A percentile compares a stretch with the other conserved stretches of the same genome.
Conservation (phyloP, 1,140 invertebrate species). For the Saxidomus purpurata region DNA sequence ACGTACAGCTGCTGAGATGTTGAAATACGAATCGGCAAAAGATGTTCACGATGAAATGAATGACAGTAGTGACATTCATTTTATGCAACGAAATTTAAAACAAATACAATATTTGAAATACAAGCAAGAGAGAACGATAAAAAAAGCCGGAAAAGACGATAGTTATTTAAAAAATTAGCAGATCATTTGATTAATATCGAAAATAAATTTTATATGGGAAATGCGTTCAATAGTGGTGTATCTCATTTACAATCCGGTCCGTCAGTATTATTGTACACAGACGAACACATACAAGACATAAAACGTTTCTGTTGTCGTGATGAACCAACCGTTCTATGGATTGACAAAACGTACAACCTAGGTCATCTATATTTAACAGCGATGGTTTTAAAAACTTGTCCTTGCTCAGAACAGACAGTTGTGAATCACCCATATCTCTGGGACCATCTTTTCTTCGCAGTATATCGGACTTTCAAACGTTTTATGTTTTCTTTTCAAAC, state of each 20-base stretch:
- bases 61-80: not conserved
- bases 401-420: not conserved
- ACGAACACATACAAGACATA: slow-evolving; percentile 3
- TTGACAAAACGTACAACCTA: slow-evolving; percentile 44
- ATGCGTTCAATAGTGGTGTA: not conserved
- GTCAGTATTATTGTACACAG: not conserved
- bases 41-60: slow-evolving; percentile 35
- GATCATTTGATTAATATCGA: not conserved
- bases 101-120: slow-evolving; percentile 37
- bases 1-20: not conserved
- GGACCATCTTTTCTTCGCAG: slow-evolving; percentile 10
- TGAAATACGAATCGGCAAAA: not conserved
- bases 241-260: not conserved
- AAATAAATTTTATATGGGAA: not conserved
- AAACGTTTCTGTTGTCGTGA: slow-evolving; percentile 10
- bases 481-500: slow-evolving; percentile 1
- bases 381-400: slow-evolving; percentile 24
- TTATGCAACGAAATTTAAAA: not conserved
- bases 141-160: not conserved
- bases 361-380: slow-evolving; percentile 2
- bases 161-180: not conserved
- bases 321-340: not conserved
- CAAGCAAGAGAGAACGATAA: not conserved
- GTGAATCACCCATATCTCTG: not conserved
- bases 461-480: slow-evolving; percentile 25